These are phyloP conservation scores for Steinernema khuongi DNA, from an alignment of 1,140 invertebrate genomes.

Conservation along the genomic window DNA sequence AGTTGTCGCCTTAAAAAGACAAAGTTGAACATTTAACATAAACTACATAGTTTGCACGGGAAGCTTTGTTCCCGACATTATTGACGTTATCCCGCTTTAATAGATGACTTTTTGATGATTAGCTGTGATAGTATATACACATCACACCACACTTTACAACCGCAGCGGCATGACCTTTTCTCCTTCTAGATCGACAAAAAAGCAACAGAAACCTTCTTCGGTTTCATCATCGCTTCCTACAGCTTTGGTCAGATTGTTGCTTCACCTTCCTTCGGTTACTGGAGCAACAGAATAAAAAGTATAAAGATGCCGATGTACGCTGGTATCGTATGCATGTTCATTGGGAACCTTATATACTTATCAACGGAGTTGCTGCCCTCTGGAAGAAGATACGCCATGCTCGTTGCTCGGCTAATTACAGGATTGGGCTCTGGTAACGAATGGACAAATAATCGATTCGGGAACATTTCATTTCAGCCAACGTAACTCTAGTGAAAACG, in stretches of 20 bases:
- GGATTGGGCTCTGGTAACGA: constrained; percentile 32
- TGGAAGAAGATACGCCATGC: constrained; percentile 25
- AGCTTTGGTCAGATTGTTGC: constrained; percentile 61
- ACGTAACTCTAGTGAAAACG: constrained; percentile 59
- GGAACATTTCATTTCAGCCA: constrained; percentile 49
- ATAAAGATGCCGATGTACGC: constrained; percentile 56
- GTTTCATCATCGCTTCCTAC: constrained; percentile 61
- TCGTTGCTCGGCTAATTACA: constrained; percentile 26
- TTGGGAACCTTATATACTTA: constrained; percentile 60
- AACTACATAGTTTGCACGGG: no score
- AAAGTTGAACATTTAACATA: no score
- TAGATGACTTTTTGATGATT: no score
- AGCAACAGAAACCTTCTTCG: constrained; percentile 59
- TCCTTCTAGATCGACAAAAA: constrained; percentile 58
- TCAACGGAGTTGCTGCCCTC: constrained; percentile 52
- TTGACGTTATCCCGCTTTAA: no score
- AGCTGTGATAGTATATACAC: no score
- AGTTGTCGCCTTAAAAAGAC: no score
- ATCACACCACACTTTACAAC: no score
- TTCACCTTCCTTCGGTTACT: constrained; percentile 60
- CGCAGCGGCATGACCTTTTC: no score
- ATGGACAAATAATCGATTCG: neutral
- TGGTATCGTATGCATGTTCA: constrained; percentile 57
- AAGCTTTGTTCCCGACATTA: no score
- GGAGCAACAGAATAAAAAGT: constrained; percentile 52